Evolutionary conservation across 1,140 invertebrate species (phyloP), one percentile per base, ranked within the genome.

Genomic region (Drosophila jambulina): DNA sequence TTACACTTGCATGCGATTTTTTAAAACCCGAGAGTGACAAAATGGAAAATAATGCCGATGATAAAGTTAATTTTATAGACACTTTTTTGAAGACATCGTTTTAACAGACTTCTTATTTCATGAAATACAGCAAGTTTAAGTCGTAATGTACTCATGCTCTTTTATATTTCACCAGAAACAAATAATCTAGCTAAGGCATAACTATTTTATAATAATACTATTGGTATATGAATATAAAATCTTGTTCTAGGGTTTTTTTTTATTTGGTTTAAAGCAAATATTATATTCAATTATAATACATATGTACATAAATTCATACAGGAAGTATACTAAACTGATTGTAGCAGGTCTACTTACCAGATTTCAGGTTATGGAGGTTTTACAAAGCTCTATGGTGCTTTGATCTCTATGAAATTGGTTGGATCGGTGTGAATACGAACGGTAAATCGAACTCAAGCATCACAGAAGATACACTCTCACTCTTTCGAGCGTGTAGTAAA

Each of bases 401-500:
- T 21, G 17, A 40, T 51, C 36, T 32, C 38, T 12, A 15, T 29
- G 17, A 51, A 68, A 34, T 29, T 63, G 21, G 21, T 17, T 19
- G 27, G 42, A 49, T 67, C 23, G 48, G n/a, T 65, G 65, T 53
- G 54, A 67, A 69, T 38, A n/a, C 29, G 10, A 65, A 53, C 48
- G 29, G 48, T 54, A 67, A 67, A 68, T 65, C 25, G 60, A 49
- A 68, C 46, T 69, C 21, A 21, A 38, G 36, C 65, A 36, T 67
- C 65, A 27, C 36, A 49, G 13, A 65, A 70, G 67, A 70, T 70
- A 70, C 67, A 70, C 67, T 70, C 67, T 70, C 67, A 70, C 67
- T 70, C 48, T 46, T 45, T 51, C 21, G 32, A 70, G 67, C 62
- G 67, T 70, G 62, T 48, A 46, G 62, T 61, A 25, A 38, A 36